A percentile compares a stretch with the other conserved stretches of the same genome.
Evolutionary conservation across 2,113 vertebrate species (phyloP).

Genomic region (Lynx canadensis): DNA sequence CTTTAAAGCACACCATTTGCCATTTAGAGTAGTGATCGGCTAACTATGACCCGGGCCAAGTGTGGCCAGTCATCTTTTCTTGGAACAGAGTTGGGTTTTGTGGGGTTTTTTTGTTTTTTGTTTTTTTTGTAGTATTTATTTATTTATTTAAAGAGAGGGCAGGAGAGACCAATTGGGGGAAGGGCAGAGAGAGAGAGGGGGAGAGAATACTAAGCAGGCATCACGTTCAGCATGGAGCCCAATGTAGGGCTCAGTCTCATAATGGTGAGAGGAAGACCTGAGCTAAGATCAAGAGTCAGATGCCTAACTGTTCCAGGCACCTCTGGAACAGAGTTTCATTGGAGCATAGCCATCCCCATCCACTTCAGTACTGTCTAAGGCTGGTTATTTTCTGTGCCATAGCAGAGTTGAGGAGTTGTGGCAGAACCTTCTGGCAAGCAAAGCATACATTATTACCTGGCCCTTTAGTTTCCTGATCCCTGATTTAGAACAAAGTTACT

Average conservation of each 20-base stretch:
- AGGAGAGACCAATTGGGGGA: no score
- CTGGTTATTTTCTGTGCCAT: background rate
- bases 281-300: no score
- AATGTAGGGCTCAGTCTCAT: no score
- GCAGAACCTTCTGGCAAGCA: background rate
- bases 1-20: background rate
- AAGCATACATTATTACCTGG: background rate
- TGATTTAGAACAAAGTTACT: background rate
- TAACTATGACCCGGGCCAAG: background rate
- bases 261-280: no score
- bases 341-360: background rate
- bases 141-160: no score
- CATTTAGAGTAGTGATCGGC: background rate
- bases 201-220: no score
- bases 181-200: no score
- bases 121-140: no score
- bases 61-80: background rate
- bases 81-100: background rate
- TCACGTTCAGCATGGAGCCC: no score
- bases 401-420: background rate
- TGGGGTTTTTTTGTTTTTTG: no score
- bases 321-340: background rate
- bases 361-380: background rate
- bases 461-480: background rate
- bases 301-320: no score